Base-by-base conservation (phyloP, 2,888 invertebrate genomes). In the Pyrocoelia pectoralis region DNA sequence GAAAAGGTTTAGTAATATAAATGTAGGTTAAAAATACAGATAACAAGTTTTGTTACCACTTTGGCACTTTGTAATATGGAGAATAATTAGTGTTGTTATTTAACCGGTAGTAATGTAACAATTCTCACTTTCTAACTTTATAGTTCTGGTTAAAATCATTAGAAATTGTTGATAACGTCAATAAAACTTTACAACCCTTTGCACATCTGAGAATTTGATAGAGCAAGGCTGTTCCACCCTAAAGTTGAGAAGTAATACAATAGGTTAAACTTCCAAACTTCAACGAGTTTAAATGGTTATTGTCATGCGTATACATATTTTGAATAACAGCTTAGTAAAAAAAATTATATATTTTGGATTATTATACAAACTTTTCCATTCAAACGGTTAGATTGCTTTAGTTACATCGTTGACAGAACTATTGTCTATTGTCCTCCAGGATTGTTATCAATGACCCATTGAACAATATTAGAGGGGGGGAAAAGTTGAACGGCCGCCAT, bases 41-140 rank as follows among this genome's bases (percentile, higher is more conserved):
- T n/a, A n/a, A n/a, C n/a, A n/a, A n/a, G n/a, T n/a, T n/a, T n/a
- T n/a, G n/a, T n/a, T n/a, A n/a, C n/a, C n/a, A n/a, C n/a, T n/a
- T n/a, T n/a, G n/a, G n/a, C n/a, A n/a, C n/a, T n/a, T n/a, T n/a
- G n/a, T n/a, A n/a, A n/a, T n/a, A 53, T 40, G 53, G 14, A n/a
- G n/a, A n/a, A n/a, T n/a, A n/a, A n/a, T n/a, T n/a, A n/a, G n/a
- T n/a, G n/a, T n/a, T n/a, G n/a, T n/a, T n/a, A n/a, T n/a, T n/a
- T n/a, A n/a, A n/a, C n/a, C n/a, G n/a, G 54, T 43, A 41, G 43
- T 43, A 43, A 43, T 54, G n/a, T 38, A 49, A 50, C 50, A 49
- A 40, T 56, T 56, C 50, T 40, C 40, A 50, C 50, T 56, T 56
- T 49, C 49, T 56, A 56, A 56, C 56, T 50, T 49, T 50, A 33